Evolutionary conservation across 1,140 invertebrate genomes (phyloP).

Genomic region (Neoseiulus cucumeris): DNA sequence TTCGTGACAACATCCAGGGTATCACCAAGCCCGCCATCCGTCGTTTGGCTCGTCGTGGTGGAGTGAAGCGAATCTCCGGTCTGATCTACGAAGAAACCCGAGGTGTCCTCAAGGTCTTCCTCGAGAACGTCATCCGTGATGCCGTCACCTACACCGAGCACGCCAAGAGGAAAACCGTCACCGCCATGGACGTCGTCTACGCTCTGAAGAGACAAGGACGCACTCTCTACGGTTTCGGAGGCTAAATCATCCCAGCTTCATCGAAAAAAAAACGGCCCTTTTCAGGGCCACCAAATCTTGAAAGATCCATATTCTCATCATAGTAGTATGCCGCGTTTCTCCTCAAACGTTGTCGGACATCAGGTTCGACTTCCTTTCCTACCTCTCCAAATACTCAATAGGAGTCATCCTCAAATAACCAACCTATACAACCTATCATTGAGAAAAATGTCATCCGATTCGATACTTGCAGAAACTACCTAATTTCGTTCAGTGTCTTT

Average conservation of each 20-base stretch:
- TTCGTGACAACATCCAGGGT: constrained; percentile 50
- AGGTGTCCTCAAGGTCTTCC: constrained; percentile 51
- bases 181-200: constrained; percentile 69
- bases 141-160: constrained; percentile 64
- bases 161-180: constrained; percentile 58
- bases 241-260: constrained; percentile 24
- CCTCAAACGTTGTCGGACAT: no score
- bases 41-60: constrained; percentile 45
- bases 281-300: constrained; percentile 24
- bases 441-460: no score
- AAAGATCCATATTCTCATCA: background rate
- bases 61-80: constrained; percentile 52
- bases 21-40: constrained; percentile 45
- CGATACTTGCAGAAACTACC: no score
- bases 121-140: constrained; percentile 60
- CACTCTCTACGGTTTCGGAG: constrained; percentile 39
- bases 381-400: no score
- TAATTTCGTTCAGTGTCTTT: no score
- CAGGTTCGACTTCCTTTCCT: no score
- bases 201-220: constrained; percentile 59
- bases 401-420: no score
- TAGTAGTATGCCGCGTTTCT: no score
- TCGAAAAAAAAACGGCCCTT: constrained; percentile 23
- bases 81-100: constrained; percentile 49
- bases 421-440: no score